These are phyloP conservation scores for Drosophila eugracilis DNA, from an alignment of 1,140 invertebrate genomes.

Conservation along the genomic window DNA sequence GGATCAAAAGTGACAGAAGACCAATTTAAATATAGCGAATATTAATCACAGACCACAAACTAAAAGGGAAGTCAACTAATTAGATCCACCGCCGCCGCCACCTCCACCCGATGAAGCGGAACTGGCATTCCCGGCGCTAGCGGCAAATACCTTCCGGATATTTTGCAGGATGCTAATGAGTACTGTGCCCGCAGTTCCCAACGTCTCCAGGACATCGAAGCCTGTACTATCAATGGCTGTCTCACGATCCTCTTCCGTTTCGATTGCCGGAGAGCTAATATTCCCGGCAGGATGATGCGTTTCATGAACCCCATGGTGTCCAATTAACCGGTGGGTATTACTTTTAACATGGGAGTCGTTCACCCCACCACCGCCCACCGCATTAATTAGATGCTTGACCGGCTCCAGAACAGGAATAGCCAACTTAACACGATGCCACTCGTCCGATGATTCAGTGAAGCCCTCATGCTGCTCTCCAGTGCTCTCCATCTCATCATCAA, in stretches of 20 bases:
- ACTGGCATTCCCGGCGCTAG: slow-evolving; percentile 69
- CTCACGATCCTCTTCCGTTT: slow-evolving; percentile 78
- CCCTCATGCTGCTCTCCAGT: slow-evolving; percentile 63
- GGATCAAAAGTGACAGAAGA: slow-evolving; percentile 12
- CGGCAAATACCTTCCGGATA: slow-evolving; percentile 63
- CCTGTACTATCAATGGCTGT: slow-evolving; percentile 73
- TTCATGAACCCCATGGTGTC: slow-evolving; percentile 63
- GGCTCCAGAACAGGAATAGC: slow-evolving; percentile 74
- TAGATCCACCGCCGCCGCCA: slow-evolving; percentile 48
- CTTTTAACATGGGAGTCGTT: slow-evolving; percentile 67
- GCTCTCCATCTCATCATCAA: slow-evolving; percentile 48
- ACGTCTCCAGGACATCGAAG: slow-evolving; percentile 67
- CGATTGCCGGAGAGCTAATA: slow-evolving; percentile 68
- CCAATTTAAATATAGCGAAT: slow-evolving; percentile 32
- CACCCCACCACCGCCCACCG: slow-evolving; percentile 67
- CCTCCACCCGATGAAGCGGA: slow-evolving; percentile 59
- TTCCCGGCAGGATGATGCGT: slow-evolving; percentile 40
- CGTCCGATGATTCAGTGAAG: slow-evolving; percentile 38
- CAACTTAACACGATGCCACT: slow-evolving; percentile 68
- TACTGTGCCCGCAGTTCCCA: slow-evolving; percentile 58
- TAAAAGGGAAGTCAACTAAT: neutral
- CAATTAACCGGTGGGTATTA: slow-evolving; percentile 63
- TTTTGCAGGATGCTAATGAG: slow-evolving; percentile 64
- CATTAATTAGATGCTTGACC: slow-evolving; percentile 70
- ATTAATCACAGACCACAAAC: slow-evolving; percentile 72